Evolutionary conservation across 2,113 vertebrate genomes (phyloP), one percentile per base, ranked within the genome.

Genomic region (Cynopterus brachyotis): DNA sequence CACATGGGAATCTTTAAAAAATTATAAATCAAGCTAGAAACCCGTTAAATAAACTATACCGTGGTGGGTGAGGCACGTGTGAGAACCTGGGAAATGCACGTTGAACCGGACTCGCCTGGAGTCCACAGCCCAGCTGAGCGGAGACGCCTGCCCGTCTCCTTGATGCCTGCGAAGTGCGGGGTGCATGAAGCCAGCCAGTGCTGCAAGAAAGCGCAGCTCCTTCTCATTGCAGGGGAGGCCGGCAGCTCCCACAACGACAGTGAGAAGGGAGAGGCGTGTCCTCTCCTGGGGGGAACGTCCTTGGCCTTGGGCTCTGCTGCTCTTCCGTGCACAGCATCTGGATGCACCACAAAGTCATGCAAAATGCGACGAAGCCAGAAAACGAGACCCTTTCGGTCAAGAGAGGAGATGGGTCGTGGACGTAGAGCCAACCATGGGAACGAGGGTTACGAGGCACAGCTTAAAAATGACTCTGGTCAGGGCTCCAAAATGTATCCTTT

Each of bases 191-290:
- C 53, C 32, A 62, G n/a, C 62, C 60, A 4, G 47, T 26, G 24
- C 37, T 42, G 16, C 37, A 82, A 7, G 45, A 22, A 69, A 89
- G 35, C 45, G 32, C 66, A 55, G 30, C 45, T 17, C 22, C 1
- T 10, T 37, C 32, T 69, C 40, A 59, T 30, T 45, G 26, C 17
- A 24, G 22, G 59, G 35, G 16, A 67, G 24, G 42, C 72, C 30
- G 40, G 40, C 89, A 35, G 9, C 11, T 3, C 24, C 32, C 17
- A 28, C 22, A 11, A 22, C 0, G 10, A 75, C 0, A 6, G 9
- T 57, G 32, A 57, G 59, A 75, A 66, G 66, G 42, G 53, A 53
- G 42, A 47, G 37, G 3, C 17, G 37, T 22, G 9, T 24, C 57
- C 9, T 47, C 8, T 83, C 24, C 37, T 47, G 30, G 37, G 47